These are phyloP conservation scores for Orthosia incerta DNA, from an alignment of 2,888 invertebrate species.

Conservation along the genomic window DNA sequence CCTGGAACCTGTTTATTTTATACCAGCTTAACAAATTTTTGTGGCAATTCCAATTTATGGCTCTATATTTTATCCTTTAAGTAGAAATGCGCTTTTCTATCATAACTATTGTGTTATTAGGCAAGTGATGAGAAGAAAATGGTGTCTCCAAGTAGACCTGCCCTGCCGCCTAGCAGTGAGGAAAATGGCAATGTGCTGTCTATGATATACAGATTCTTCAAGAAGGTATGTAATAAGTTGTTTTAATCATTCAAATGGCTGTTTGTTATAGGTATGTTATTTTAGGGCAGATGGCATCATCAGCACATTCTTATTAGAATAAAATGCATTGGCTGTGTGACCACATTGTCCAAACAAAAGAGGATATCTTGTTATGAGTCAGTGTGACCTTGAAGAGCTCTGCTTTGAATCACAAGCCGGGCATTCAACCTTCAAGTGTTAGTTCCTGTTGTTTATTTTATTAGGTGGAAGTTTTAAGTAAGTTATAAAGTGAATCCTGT, in stretches of 20 bases:
- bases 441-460: constrained; percentile 53
- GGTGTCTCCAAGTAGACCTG: constrained; percentile 85
- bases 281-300: constrained; percentile 44
- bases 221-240: constrained; percentile 87
- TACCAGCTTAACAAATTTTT: neutral
- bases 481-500: constrained; percentile 15
- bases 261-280: constrained; percentile 30
- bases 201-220: constrained; percentile 92
- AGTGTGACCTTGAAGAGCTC: constrained; percentile 74
- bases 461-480: constrained; percentile 13
- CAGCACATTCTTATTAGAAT: constrained; percentile 28
- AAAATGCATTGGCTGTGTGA: constrained; percentile 30
- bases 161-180: constrained; percentile 84
- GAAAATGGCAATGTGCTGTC: constrained; percentile 90
- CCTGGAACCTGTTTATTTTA: neutral
- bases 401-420: constrained; percentile 75
- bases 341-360: constrained; percentile 67
- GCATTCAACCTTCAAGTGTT: constrained; percentile 74
- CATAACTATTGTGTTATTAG: constrained; percentile 65
- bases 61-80: neutral
- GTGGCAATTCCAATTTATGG: neutral
- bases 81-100: neutral
- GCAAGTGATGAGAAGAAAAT: constrained; percentile 81
- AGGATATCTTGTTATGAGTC: constrained; percentile 73
- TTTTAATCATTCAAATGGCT: constrained; percentile 7